Evolutionary conservation across 2,888 invertebrate species (phyloP).

Genomic region (Drosophila formosana): DNA sequence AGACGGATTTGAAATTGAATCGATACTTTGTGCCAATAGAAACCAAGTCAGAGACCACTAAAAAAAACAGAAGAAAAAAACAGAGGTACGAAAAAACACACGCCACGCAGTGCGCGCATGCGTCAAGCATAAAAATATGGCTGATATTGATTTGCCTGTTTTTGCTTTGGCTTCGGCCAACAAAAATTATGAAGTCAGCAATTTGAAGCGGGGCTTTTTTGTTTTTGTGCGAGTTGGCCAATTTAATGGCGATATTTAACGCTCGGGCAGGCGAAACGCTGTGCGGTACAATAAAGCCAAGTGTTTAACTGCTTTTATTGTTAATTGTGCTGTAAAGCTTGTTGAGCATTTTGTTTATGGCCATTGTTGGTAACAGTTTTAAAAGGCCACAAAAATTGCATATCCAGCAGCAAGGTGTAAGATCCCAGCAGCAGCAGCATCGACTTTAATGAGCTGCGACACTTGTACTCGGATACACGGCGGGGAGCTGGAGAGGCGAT

Average conservation of each 20-base stretch:
- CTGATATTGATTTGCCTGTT: conserved; percentile 41
- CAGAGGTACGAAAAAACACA: conserved; percentile 28
- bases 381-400: conserved; percentile 6
- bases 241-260: conserved; percentile 66
- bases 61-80: not conserved
- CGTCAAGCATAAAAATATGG: conserved; percentile 50
- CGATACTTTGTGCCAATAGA: conserved; percentile 57
- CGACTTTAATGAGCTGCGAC: conserved; percentile 64
- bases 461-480: conserved; percentile 21
- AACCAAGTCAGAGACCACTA: conserved; percentile 25
- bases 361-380: conserved; percentile 22
- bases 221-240: conserved; percentile 17
- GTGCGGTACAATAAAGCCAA: conserved; percentile 53
- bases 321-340: conserved; percentile 56
- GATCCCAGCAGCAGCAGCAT: conserved; percentile 36
- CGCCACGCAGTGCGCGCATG: conserved; percentile 45
- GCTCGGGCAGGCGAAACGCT: conserved; percentile 23
- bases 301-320: conserved; percentile 51
- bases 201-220: conserved; percentile 32
- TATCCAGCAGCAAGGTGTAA: conserved; percentile 13
- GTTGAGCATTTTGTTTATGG: conserved; percentile 62
- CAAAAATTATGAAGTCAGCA: conserved; percentile 61
- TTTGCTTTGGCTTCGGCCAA: conserved; percentile 27
- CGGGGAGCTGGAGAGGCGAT: conserved; percentile 10
- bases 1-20: conserved; percentile 13